These are phyloP conservation scores for Galleria mellonella DNA, from an alignment of 1,140 invertebrate genomes.

Conservation along the genomic window DNA sequence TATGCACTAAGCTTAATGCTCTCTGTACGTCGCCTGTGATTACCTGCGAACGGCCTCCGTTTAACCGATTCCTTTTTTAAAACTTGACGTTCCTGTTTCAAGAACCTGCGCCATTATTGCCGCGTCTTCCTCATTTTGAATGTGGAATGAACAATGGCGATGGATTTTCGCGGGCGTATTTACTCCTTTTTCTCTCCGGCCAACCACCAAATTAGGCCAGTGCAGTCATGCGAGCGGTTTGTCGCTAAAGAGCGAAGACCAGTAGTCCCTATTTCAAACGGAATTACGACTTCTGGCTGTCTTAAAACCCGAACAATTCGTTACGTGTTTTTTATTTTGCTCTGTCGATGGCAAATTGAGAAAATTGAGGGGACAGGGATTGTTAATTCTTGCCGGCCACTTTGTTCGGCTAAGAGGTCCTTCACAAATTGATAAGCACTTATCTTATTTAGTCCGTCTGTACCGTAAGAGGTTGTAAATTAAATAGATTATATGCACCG, in stretches of 20 bases:
- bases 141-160: constrained; percentile 61
- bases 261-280: constrained; percentile 38
- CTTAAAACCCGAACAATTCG: constrained; percentile 41
- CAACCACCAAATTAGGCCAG: constrained; percentile 44
- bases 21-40: constrained; percentile 59
- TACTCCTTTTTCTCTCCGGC: constrained; percentile 23
- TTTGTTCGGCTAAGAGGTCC: constrained; percentile 29
- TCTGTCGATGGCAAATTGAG: constrained; percentile 39
- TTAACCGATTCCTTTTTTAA: constrained; percentile 68
- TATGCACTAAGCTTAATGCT: constrained; percentile 28
- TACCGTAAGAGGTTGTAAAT: constrained; percentile 25
- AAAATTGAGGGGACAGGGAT: constrained; percentile 33
- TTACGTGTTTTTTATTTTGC: constrained; percentile 27
- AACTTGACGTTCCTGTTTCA: constrained; percentile 63
- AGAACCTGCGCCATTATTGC: constrained; percentile 63
- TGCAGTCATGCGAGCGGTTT: constrained; percentile 45
- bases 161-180: constrained; percentile 31
- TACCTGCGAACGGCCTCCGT: constrained; percentile 65
- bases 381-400: constrained; percentile 29
- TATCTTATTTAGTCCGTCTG: constrained; percentile 27
- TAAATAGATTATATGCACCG: constrained; percentile 31
- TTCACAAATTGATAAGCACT: constrained; percentile 35
- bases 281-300: constrained; percentile 16
- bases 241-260: constrained; percentile 51
- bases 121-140: constrained; percentile 65